Evolutionary conservation across 1,140 invertebrate genomes (phyloP).

Genomic region (Hesperophylax magnus): DNA sequence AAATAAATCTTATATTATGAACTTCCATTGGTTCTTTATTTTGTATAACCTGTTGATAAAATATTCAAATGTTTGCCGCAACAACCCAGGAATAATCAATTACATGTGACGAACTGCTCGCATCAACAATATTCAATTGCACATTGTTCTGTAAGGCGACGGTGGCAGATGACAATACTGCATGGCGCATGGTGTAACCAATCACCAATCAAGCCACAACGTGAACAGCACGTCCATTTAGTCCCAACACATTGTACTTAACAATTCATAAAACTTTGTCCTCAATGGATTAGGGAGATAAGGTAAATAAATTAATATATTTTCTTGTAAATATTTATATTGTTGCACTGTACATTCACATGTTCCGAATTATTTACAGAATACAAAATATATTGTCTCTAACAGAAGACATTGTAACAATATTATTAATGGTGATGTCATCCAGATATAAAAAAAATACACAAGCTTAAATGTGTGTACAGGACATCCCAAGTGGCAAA

Average conservation of each 20-base stretch:
- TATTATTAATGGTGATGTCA: constrained; percentile 20
- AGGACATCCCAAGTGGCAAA: constrained; percentile 11
- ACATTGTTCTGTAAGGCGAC: no score
- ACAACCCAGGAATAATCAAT: no score
- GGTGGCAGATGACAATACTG: no score
- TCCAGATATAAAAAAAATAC: constrained; percentile 32
- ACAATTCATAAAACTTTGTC: no score
- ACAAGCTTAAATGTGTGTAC: constrained; percentile 15
- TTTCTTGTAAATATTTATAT: constrained; percentile 46
- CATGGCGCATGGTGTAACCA: no score
- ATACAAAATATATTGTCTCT: constrained; percentile 55
- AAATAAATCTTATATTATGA: background rate
- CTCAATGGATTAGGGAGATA: no score
- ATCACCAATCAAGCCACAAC: no score
- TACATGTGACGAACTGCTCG: no score
- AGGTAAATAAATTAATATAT: background rate
- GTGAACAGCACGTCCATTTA: no score
- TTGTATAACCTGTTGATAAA: background rate
- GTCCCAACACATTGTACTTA: no score
- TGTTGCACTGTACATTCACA: constrained; percentile 54
- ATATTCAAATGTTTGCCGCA: no score
- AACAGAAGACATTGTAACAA: constrained; percentile 27
- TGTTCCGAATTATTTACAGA: constrained; percentile 53
- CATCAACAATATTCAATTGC: no score
- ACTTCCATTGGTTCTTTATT: background rate